These are phyloP conservation scores for Baccha elongata DNA, from an alignment of 2,888 invertebrate species.

Conservation along the genomic window DNA sequence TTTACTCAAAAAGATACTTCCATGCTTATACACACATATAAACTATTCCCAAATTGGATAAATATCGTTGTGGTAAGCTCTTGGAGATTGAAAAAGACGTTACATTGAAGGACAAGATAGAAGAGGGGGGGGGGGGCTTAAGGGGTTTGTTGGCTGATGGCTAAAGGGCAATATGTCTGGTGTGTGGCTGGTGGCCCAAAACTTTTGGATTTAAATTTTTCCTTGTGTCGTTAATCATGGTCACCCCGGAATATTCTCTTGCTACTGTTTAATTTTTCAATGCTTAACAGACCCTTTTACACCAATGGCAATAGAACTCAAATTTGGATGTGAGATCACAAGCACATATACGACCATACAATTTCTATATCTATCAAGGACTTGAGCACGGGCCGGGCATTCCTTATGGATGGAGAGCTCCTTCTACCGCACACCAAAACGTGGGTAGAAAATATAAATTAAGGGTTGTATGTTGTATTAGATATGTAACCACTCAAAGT, in stretches of 20 bases:
- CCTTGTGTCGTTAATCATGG: constrained; percentile 76
- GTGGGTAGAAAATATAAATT: constrained; percentile 72
- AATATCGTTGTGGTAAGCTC: constrained; percentile 70
- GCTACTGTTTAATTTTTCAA: constrained; percentile 72
- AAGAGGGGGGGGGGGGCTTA: neutral
- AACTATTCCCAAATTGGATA: constrained; percentile 72
- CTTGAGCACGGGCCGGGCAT: constrained; percentile 37
- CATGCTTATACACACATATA: constrained; percentile 43
- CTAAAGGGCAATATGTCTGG: constrained; percentile 28
- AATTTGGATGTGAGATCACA: constrained; percentile 62
- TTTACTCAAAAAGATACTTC: neutral
- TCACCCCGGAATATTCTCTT: constrained; percentile 74
- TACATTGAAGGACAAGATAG: constrained; percentile 54
- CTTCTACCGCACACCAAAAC: constrained; percentile 45
- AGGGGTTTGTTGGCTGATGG: constrained; percentile 7
- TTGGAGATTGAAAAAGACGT: constrained; percentile 71
- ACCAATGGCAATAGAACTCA: constrained; percentile 68
- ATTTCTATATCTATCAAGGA: neutral
- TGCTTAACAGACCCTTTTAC: constrained; percentile 66
- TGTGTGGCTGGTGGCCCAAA: constrained; percentile 63
- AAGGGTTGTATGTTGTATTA: constrained; percentile 73
- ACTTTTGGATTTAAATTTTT: constrained; percentile 72
- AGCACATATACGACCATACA: constrained; percentile 3
- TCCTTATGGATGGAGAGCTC: constrained; percentile 35
- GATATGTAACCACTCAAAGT: constrained; percentile 55